Percentiles rank a stretch among this genome's conserved stretches.
These are phyloP conservation scores for Euphonia xanthogaster DNA, from an alignment of 2,797 vertebrate species.

Conservation along the genomic window DNA sequence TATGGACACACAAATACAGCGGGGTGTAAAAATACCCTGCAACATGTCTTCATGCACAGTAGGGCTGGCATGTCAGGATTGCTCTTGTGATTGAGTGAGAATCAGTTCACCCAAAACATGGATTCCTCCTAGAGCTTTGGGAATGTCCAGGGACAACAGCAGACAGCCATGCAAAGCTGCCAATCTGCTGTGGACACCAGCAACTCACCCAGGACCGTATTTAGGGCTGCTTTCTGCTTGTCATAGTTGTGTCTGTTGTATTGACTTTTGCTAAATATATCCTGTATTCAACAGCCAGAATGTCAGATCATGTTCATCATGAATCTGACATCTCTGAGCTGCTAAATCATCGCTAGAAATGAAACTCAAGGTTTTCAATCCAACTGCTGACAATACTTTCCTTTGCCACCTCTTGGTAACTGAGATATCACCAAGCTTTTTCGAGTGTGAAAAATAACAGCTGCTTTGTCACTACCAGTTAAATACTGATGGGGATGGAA, in stretches of 20 bases:
- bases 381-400: not conserved
- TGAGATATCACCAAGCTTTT: not conserved
- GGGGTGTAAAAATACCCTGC: not conserved
- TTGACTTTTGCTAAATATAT: not conserved
- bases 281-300: not conserved
- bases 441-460: not conserved
- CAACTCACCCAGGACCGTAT: not conserved
- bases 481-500: not conserved
- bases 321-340: not conserved
- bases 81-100: not conserved
- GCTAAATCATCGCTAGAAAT: not conserved
- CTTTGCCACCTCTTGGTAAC: conserved; percentile 9
- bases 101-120: not conserved
- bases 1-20: not conserved
- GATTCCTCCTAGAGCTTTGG: not conserved
- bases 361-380: not conserved
- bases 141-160: not conserved
- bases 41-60: not conserved
- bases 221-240: not conserved
- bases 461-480: conserved; percentile 2
- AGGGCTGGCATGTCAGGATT: not conserved
- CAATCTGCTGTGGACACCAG: not conserved
- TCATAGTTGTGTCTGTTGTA: not conserved
- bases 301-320: not conserved
- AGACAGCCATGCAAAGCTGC: not conserved